phyloP scores from a whole-genome alignment of 2,888 invertebrate genomes.

The Nebria brevicollis region DNA sequence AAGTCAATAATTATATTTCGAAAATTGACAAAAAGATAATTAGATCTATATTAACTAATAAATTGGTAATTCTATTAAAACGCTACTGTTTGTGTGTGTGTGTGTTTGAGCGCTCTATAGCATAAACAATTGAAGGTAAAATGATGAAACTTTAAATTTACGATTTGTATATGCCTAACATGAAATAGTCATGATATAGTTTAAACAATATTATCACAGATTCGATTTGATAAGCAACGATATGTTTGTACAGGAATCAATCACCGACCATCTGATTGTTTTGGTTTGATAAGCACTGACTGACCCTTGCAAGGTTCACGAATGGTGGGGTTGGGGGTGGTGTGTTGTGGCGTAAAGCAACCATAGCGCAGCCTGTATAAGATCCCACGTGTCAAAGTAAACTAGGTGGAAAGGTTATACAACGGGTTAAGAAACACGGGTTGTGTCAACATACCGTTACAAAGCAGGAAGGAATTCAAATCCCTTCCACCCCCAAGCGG shows the following conservation, averaged over 20 bases:
- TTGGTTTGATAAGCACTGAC: constrained; percentile 34
- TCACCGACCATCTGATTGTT: constrained; percentile 6
- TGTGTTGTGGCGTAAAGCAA: constrained; percentile 38
- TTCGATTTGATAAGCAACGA: neutral
- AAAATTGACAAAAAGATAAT: too few relatives aligned
- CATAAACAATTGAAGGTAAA: too few relatives aligned
- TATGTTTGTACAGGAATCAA: neutral
- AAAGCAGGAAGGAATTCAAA: constrained; percentile 35
- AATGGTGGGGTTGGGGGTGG: neutral
- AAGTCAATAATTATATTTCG: too few relatives aligned
- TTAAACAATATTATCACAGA: neutral
- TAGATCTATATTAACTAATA: too few relatives aligned
- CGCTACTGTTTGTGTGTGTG: too few relatives aligned
- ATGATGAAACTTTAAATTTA: too few relatives aligned
- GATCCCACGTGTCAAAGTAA: constrained; percentile 46
- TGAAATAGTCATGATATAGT: neutral
- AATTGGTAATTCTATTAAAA: too few relatives aligned
- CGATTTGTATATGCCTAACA: too few relatives aligned
- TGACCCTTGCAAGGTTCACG: neutral
- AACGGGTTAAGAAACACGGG: constrained; percentile 45
- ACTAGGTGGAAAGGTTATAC: constrained; percentile 45
- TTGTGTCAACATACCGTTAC: constrained; percentile 40
- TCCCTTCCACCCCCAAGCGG: neutral
- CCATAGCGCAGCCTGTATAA: constrained; percentile 37
- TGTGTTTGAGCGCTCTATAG: too few relatives aligned